Evolutionary conservation across 2,113 vertebrate species (phyloP), one percentile per base, ranked within the genome.

Genomic region (Oxygymnocypris stewartii): DNA sequence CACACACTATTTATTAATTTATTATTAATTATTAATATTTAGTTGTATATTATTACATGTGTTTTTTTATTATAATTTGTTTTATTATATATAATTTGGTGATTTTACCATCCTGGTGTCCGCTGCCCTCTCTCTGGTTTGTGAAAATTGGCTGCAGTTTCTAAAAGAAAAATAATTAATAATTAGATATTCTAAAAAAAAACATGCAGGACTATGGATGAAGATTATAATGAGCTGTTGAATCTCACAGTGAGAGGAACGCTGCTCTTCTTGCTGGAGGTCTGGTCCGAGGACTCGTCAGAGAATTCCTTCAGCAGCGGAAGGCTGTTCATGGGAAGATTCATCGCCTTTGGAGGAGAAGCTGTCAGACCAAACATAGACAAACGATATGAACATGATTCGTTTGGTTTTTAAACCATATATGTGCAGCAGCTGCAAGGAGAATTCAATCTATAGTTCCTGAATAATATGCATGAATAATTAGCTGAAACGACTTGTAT

Each of bases 231-330:
- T 63, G 6, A 9, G 5, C 44, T 44, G 44, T 73, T 40, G 37
- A 14, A 54, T 63, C 91, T 88, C 83, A 96, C 94, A n/a, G 57
- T 87, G 78, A 90, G n/a, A 4, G 93, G 92, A 1, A 82, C 4
- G 10, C 12, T 79, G 47, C 78, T 78, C 40, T 74, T 80, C 47
- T 49, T 54, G 25, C 4, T 16, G 0, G 75, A 2, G 47, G 42
- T 71, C 10, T 88, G 6, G 44, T 7, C 47, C 18, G 23, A 23
- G 47, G 65, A 84, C 40, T 90, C 86, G 0, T 85, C 7, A 1
- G 49, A 25, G 57, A 88, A 86, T 13, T 54, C 93, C 91, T 92
- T 93, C 81, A 94, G 4, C 89, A 96, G 2, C 0, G 97, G 94
- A 0, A 91, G 85, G 83, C 67, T 93, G 79, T 86, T 86, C 86